Evolutionary conservation across 2,797 vertebrate genomes (phyloP), one percentile per base, ranked within the genome.

Genomic region (Valencia hispanica): DNA sequence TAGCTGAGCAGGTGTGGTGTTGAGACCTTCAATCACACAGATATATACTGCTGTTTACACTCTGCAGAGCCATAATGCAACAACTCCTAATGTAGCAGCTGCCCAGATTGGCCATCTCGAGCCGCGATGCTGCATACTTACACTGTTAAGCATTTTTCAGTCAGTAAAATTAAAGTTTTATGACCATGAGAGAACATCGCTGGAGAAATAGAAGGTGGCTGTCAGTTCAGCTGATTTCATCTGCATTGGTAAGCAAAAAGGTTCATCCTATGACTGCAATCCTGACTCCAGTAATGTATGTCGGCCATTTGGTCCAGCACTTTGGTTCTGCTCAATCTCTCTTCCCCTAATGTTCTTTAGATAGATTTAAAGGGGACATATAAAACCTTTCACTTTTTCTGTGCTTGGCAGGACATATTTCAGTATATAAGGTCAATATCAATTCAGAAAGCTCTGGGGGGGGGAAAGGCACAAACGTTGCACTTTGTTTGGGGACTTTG

Each of bases 1-100:
- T 87, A 86, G 82, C 80, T 25, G 83, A 92, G 89, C 92, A 93
- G 89, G 89, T 92, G 90, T 80, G 88, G 81, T 70, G 81, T 82
- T 41, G 73, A 76, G 72, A 80, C 87, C 82, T 80, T 88, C 91
- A 86, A 90, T 91, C 91, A 68, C 77, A 20, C 70, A 55, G 47
- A 75, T 41, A 86, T 74, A 82, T 70, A 68, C 75, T 70, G 78
- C 78, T 85, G 88, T 90, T 90, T 89, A 89, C 80, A 84, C 79
- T 82, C 84, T 57, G 80, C 82, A 84, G 85, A 86, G 82, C 78
- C 84, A 74, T 84, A 87, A 87, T 32, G 69, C 86, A 86, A 84
- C 84, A 78, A 82, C 81, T 89, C 82, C 85, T 79, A 73, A 84
- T 70, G 78, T 53, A 90, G 83, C 89, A 89, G 87, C 88, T 87